These are phyloP conservation scores for Meloidogyne chitwoodi DNA, from an alignment of 1,140 invertebrate species.

Conservation along the genomic window DNA sequence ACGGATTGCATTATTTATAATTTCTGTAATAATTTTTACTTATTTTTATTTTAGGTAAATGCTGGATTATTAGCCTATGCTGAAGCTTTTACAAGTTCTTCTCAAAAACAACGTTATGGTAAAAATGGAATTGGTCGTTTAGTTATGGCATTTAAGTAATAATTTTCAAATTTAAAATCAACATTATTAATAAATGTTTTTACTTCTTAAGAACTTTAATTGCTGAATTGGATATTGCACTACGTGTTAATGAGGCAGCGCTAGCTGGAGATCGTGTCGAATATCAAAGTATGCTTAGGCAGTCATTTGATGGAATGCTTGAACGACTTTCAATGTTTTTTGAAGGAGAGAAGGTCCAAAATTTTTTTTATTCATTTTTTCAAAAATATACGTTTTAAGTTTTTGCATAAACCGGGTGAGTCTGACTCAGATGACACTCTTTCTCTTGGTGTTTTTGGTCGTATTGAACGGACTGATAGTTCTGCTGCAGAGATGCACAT, in stretches of 20 bases:
- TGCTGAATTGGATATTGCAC: conserved; percentile 32
- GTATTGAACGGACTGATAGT: not conserved
- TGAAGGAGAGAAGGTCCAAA: conserved; percentile 42
- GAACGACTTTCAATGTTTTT: conserved; percentile 45
- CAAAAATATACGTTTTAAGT: conserved; percentile 16
- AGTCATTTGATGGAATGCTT: conserved; percentile 51
- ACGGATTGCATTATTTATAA: not conserved
- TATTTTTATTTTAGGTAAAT: conserved; percentile 29
- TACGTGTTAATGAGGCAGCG: conserved; percentile 40
- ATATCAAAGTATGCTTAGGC: conserved; percentile 43
- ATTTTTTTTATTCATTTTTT: not conserved
- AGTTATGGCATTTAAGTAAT: conserved; percentile 37
- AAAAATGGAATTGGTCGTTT: conserved; percentile 34
- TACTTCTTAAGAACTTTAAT: conserved; percentile 35
- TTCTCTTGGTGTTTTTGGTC: conserved; percentile 1
- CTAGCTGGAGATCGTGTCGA: conserved; percentile 40
- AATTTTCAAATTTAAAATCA: not conserved
- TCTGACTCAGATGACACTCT: not conserved
- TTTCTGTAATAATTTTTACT: not conserved
- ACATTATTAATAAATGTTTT: not conserved
- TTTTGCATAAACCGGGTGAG: not conserved
- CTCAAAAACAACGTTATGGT: conserved; percentile 37
- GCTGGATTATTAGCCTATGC: conserved; percentile 44
- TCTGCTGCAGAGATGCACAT: conserved; percentile 25
- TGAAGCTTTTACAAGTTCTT: conserved; percentile 42